Percentiles rank a stretch among this genome's conserved stretches.
These are phyloP conservation scores for Cyrtodaria siliqua DNA, from an alignment of 2,888 invertebrate species.

Conservation along the genomic window DNA sequence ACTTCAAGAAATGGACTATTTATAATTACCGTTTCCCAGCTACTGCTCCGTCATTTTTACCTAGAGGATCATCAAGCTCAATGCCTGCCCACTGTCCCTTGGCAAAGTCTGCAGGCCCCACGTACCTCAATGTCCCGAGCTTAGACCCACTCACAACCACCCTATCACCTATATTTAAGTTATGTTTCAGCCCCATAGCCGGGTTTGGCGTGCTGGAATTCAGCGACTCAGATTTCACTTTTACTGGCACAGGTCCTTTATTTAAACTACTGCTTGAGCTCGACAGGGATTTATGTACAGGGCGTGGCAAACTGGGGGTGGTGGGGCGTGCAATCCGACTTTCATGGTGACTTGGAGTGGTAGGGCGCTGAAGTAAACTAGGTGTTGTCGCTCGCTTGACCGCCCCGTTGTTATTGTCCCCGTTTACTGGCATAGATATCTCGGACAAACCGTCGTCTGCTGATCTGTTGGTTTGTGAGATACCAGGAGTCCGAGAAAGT, in stretches of 20 bases:
- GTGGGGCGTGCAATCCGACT: conserved; percentile 47
- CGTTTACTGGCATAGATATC: conserved; percentile 47
- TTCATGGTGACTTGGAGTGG: conserved; percentile 56
- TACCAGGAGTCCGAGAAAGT: conserved; percentile 86
- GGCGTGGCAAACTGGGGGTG: conserved; percentile 49
- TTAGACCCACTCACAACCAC: conserved; percentile 88
- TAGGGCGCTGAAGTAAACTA: conserved; percentile 47
- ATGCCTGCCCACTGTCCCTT: conserved; percentile 98
- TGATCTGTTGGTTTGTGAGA: conserved; percentile 42
- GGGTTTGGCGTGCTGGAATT: conserved; percentile 41
- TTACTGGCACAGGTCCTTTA: conserved; percentile 61
- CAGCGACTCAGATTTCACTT: conserved; percentile 56
- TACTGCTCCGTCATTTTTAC: conserved; percentile 98
- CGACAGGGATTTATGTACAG: conserved; percentile 66
- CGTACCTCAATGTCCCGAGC: conserved; percentile 93
- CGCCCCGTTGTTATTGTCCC: conserved; percentile 45
- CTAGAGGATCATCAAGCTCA: conserved; percentile 96
- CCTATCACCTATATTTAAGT: conserved; percentile 81
- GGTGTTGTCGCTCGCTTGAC: conserved; percentile 57
- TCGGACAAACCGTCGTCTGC: conserved; percentile 56
- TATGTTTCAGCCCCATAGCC: conserved; percentile 53
- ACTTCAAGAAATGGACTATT: too few species aligned
- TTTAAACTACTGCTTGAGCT: conserved; percentile 76
- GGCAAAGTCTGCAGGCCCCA: conserved; percentile 96
- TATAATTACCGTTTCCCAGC: conserved; percentile 94